Evolutionary conservation across 1,140 invertebrate genomes (phyloP).

Genomic region (Ceratitis capitata): DNA sequence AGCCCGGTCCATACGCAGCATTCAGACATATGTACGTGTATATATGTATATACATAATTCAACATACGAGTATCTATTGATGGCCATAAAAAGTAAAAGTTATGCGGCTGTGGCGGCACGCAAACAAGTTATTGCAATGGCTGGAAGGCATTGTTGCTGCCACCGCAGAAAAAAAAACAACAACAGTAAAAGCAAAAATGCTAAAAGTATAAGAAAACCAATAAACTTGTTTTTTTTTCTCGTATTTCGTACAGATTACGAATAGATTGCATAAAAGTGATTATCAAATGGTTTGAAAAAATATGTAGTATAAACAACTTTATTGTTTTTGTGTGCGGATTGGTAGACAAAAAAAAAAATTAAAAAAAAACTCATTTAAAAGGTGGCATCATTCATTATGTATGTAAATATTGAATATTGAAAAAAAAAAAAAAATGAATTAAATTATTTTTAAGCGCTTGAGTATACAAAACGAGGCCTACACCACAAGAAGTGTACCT

Average conservation of each 20-base stretch:
- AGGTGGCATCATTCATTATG: not conserved
- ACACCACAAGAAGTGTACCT: not conserved
- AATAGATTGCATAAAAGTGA: constrained; percentile 14
- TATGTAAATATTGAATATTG: constrained; percentile 3
- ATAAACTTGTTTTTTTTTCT: not conserved
- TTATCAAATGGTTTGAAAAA: constrained; percentile 17
- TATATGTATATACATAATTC: too few species aligned
- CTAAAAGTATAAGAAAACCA: not conserved
- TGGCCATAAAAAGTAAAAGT: constrained; percentile 30
- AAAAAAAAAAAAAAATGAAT: not conserved
- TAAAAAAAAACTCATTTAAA: not conserved
- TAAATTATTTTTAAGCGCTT: not conserved
- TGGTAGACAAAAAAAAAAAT: not conserved
- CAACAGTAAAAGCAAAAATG: not conserved
- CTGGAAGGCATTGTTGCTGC: not conserved
- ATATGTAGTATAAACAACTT: not conserved
- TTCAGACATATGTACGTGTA: not conserved
- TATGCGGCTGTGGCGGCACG: not conserved
- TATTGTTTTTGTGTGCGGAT: not conserved
- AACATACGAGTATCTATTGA: not conserved
- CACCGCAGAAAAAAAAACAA: not conserved
- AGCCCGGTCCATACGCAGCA: not conserved
- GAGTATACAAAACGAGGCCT: not conserved
- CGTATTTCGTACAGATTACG: too few species aligned
- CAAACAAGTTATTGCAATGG: not conserved